Base-by-base conservation (phyloP, 1,140 invertebrate genomes). In the Drosophila kohkoa region DNA sequence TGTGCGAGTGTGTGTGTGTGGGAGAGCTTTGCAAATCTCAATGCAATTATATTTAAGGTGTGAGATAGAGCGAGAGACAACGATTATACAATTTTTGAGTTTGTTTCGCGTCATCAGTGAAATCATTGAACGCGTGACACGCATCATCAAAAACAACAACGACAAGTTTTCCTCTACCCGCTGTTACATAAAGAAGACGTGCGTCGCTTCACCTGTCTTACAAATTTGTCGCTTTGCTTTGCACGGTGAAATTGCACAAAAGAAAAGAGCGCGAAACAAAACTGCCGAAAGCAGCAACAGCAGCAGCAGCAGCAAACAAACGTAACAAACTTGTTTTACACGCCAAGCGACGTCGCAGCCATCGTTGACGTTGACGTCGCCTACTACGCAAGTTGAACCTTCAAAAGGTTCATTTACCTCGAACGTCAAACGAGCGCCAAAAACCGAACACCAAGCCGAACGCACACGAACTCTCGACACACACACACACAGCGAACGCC, bases 361-460 rank as follows among this genome's bases (percentile, higher is more conserved):
- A 20, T 1, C 30, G 46, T 54, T 32, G 79, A 55, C 46, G 77
- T 46, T 62, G 58, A 43, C 71, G 54, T 75, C 55, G 81, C 82
- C 80, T 87, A 77, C 77, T 90, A 91, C 79, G 90, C 85, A 89
- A 89, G 83, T 78, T 90, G 90, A 92, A 92, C 90, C 90, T 92
- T 92, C 90, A 91, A 92, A 92, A 92, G 85, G 90, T 92, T 92
- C 90, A 91, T 92, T 92, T 92, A 92, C 90, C 90, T 90, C 85
- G 71, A 10, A 32, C 20, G 45, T 49, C 45, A 45, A 63, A 77
- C 76, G 67, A 77, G 28, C 62, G 59, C 49, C 62, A 71, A 73
- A 41, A 71, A 70, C n/a, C 41, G 41, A 41, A 67, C 67, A 71
- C 49, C 28, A 66, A 5, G 20, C 38, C 20, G 59, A 41, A 59